Conservation (phyloP, 2,797 vertebrate species). For the Kryptopterus vitreolus region DNA sequence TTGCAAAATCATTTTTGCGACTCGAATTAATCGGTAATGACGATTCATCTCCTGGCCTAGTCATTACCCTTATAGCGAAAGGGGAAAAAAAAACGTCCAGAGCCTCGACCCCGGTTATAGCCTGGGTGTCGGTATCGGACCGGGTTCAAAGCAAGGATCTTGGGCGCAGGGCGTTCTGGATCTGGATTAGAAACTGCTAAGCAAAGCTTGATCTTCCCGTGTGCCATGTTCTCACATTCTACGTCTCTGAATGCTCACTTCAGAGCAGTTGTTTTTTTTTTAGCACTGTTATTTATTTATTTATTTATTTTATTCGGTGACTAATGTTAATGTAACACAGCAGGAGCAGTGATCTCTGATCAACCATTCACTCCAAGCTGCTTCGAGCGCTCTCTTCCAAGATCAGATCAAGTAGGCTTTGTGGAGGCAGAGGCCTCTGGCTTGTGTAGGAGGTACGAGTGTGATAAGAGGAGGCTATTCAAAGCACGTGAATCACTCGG, state of each 20-base stretch:
- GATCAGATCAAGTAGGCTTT: slow-evolving; percentile 51
- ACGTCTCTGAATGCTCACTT: slow-evolving; percentile 1
- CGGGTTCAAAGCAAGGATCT: not conserved
- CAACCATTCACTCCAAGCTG: slow-evolving; percentile 25
- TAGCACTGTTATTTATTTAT: not conserved
- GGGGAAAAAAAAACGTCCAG: too few relatives aligned
- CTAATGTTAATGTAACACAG: slow-evolving; percentile 25
- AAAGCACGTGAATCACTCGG: slow-evolving; percentile 53
- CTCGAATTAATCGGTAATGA: too few relatives aligned
- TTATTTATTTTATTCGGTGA: too few relatives aligned
- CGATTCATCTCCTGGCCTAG: too few relatives aligned
- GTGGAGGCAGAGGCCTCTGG: slow-evolving; percentile 51
- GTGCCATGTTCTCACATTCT: slow-evolving; percentile 7
- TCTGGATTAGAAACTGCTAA: not conserved
- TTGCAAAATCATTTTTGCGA: too few relatives aligned
- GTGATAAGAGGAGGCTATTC: slow-evolving; percentile 42
- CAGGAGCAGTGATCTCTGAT: slow-evolving; percentile 33
- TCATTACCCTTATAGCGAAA: too few relatives aligned
- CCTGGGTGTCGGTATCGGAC: not conserved
- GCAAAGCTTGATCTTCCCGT: not conserved
- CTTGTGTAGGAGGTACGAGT: slow-evolving; percentile 51
- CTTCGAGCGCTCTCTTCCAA: slow-evolving; percentile 30
- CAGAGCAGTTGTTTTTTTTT: slow-evolving; percentile 13
- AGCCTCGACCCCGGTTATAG: not conserved
- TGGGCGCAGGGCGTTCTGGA: not conserved